Conservation (phyloP, 2,797 vertebrate species). For the Coluber constrictor region DNA sequence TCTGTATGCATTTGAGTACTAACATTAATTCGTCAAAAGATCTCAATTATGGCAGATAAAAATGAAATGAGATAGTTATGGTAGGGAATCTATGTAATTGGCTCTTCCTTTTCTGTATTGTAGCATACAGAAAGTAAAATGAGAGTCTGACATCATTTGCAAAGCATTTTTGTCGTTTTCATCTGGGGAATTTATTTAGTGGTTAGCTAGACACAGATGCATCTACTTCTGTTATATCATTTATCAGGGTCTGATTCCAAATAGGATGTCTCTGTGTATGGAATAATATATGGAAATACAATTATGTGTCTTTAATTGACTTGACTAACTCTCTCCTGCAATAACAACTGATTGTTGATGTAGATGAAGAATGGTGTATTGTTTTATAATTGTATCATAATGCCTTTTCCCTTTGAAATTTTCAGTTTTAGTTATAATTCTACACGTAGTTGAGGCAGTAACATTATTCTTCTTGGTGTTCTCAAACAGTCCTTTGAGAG, state of each 20-base stretch:
- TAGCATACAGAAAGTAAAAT: background rate
- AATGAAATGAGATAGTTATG: background rate
- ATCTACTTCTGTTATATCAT: background rate
- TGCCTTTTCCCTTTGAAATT: background rate
- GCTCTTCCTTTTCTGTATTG: background rate
- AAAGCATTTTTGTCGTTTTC: background rate
- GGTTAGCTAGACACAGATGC: background rate
- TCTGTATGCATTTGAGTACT: background rate
- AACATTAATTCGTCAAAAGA: background rate
- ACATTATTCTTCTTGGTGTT: background rate
- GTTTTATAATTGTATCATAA: background rate
- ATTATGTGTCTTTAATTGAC: background rate
- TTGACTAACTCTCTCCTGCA: background rate
- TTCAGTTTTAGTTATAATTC: background rate
- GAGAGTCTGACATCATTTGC: background rate
- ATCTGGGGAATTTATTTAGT: background rate
- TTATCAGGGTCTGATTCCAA: background rate
- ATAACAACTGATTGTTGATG: background rate
- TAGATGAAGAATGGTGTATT: background rate
- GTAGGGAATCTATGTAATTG: background rate
- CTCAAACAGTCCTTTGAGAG: background rate
- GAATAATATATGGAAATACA: background rate
- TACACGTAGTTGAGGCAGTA: background rate
- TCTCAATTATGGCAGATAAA: background rate
- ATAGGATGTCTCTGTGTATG: background rate